Evolutionary conservation across 2,797 vertebrate species (phyloP).

Genomic region (Amblyopsis hoosieri): DNA sequence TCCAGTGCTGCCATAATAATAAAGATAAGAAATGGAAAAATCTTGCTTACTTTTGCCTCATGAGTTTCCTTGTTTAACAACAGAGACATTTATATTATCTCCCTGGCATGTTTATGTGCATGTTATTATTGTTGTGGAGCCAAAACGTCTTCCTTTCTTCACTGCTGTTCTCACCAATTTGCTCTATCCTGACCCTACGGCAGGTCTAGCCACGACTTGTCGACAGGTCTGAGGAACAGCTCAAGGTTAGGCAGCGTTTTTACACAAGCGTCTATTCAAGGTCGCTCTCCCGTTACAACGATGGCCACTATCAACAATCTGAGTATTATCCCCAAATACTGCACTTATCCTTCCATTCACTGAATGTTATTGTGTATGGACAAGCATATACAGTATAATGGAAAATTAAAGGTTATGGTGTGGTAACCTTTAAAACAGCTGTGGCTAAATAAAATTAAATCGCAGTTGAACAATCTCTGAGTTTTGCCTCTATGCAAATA

Average conservation of each 20-base stretch:
- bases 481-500: constrained; percentile 63
- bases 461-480: constrained; percentile 67
- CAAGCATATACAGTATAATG: constrained; percentile 35
- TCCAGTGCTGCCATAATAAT: constrained; percentile 62
- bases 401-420: constrained; percentile 46
- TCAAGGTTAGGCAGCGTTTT: constrained; percentile 44
- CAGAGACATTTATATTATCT: constrained; percentile 63
- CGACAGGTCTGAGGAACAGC: constrained; percentile 42
- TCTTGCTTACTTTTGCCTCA: constrained; percentile 56
- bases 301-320: constrained; percentile 51
- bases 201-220: constrained; percentile 44
- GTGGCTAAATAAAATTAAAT: constrained; percentile 49
- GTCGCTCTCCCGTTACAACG: constrained; percentile 37
- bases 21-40: constrained; percentile 69
- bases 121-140: constrained; percentile 51
- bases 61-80: constrained; percentile 58
- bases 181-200: constrained; percentile 19
- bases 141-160: constrained; percentile 30
- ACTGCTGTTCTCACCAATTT: constrained; percentile 11
- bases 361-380: constrained; percentile 45
- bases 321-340: constrained; percentile 47
- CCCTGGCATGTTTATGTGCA: constrained; percentile 36
- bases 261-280: constrained; percentile 45
- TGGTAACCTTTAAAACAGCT: constrained; percentile 36
- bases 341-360: constrained; percentile 37